Base-by-base conservation (phyloP, 1,140 invertebrate genomes). In the Philopotamus ludificatus region DNA sequence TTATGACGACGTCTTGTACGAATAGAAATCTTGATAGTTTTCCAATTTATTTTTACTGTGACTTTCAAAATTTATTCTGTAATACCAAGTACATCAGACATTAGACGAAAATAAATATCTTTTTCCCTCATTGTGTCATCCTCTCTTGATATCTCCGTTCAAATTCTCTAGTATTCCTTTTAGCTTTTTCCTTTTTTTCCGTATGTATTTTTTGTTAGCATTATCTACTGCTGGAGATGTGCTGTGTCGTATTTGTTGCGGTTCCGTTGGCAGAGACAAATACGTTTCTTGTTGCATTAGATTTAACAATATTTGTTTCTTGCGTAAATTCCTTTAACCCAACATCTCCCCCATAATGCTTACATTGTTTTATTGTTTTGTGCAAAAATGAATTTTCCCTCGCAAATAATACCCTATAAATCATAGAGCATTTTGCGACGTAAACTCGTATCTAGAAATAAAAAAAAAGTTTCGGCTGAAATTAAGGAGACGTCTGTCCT, bases 101-200 rank as follows among this genome's bases (percentile, higher is more conserved):
- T n/a, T n/a, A n/a, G n/a, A n/a, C n/a, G n/a, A n/a, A n/a, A 57
- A 57, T 57, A 57, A 57, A 57, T 39, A 57, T 57, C n/a, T 28
- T 42, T 57, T 4, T 39, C 54, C 42, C 42, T 41, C 26, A 34
- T 55, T 20, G 15, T 20, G n/a, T n/a, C n/a, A n/a, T n/a, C n/a
- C n/a, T 16, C 54, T 34, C 28, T 12, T 7, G 28, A 34, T 34
- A 34, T 34, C 28, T 34, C 28, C 4, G 12, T 34, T 12, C 4
- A 12, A 34, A 34, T 34, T 34, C 28, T 34, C 28, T 12, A 34
- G 28, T 34, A 4, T 34, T 34, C 28, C 28, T 12, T 34, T 12
- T 34, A 7, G 28, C 28, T 4, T 12, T 12, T 4, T 7, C 28
- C 12, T n/a, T n/a, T n/a, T n/a, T n/a, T n/a, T n/a, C n/a, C n/a